Conservation (phyloP, 2,888 invertebrate genomes). For the Shargacucullia verbasci region DNA sequence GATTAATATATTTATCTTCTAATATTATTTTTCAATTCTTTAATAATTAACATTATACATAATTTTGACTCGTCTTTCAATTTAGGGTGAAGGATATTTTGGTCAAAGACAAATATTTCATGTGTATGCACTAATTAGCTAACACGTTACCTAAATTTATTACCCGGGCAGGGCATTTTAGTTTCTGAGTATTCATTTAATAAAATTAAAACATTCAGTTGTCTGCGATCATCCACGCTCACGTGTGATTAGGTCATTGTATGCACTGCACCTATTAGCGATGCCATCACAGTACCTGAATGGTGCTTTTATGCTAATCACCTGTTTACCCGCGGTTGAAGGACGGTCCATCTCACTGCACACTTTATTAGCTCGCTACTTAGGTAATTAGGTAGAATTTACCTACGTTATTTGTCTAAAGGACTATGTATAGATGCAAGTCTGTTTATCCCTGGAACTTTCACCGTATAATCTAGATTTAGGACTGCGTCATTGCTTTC, state of each 20-base stretch:
- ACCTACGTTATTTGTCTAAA: not conserved
- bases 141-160: too few relatives aligned
- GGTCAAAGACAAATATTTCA: too few relatives aligned
- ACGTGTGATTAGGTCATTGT: constrained; percentile 55
- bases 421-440: too few relatives aligned
- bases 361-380: constrained; percentile 12
- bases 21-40: too few relatives aligned
- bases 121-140: too few relatives aligned
- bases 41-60: too few relatives aligned
- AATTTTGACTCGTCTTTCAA: too few relatives aligned
- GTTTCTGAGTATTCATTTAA: not conserved
- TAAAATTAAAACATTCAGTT: constrained; percentile 4
- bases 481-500: too few relatives aligned
- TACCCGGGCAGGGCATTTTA: not conserved
- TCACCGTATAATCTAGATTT: too few relatives aligned
- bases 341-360: constrained; percentile 29
- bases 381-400: constrained; percentile 27
- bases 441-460: too few relatives aligned
- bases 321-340: constrained; percentile 25
- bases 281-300: constrained; percentile 18
- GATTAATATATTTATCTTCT: too few relatives aligned
- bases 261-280: constrained; percentile 23
- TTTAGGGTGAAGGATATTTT: too few relatives aligned
- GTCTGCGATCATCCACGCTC: constrained; percentile 13
- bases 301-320: constrained; percentile 43